Evolutionary conservation across 2,113 vertebrate genomes (phyloP), one percentile per base, ranked within the genome.

Genomic region (Muntiacus reevesi): DNA sequence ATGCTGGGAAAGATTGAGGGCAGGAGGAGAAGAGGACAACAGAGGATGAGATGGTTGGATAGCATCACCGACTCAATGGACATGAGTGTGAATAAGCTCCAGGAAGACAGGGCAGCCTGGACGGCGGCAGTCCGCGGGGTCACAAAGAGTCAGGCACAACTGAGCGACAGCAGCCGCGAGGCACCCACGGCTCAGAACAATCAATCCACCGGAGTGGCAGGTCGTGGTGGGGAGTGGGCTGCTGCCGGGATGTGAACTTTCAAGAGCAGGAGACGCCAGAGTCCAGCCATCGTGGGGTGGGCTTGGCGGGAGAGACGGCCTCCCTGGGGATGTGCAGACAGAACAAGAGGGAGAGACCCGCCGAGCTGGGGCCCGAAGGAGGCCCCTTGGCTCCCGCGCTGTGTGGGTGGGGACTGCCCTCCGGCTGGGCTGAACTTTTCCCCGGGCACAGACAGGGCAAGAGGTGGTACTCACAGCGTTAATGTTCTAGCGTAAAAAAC

Each of bases 151-250:
- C n/a, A 71, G 67, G 19, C 9, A 3, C 67, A 36, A 1, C 0
- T 23, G 67, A 21, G 62, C 7, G 2, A 23, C 9, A 3, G 5
- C n/a, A 71, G 2, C n/a, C 0, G 9, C 19, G 1, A 40, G 40
- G 54, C 13, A 1, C 3, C 82, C n/a, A 0, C 79, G 0, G 2
- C 54, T 57, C 82, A 83, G 13, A 28, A 57, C 7, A 16, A 13
- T 5, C 81, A 16, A 1, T 0, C 1, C 7, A 0, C 2, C 2
- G 0, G 16, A 27, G n/a, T 3, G 52, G 33, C n/a, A 0, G 13
- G n/a, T 1, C 0, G 0, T 7, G n/a, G 5, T 3, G 50, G 52
- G 52, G 21, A 0, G 52, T 27, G 23, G 9, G 15, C 54, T 6
- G 54, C 23, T 6, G 30, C 82, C 8, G 1, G 23, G 23, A 6